Percentiles rank a stretch among this genome's conserved stretches.
Evolutionary conservation across 2,888 invertebrate genomes (phyloP).

Genomic region (Spatulosminthurus flaviceps): DNA sequence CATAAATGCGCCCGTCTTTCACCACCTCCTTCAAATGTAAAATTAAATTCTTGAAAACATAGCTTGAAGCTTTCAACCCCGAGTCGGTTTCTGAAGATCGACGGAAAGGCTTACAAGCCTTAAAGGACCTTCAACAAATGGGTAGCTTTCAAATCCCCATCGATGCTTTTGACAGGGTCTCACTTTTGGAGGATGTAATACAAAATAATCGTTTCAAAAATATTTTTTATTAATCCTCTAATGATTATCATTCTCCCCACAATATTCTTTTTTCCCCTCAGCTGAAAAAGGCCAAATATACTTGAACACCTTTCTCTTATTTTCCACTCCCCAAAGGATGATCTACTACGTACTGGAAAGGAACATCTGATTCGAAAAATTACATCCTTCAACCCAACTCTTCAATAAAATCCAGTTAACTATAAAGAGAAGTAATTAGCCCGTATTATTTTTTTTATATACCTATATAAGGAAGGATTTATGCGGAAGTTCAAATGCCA

Average conservation of each 20-base stretch:
- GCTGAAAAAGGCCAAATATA: neutral
- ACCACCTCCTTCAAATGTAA: neutral
- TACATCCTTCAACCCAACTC: too few species aligned
- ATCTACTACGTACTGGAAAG: too few species aligned
- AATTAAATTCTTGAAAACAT: neutral
- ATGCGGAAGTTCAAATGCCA: too few species aligned
- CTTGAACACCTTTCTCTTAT: too few species aligned
- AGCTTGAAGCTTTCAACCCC: conserved; percentile 29
- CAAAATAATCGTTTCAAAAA: neutral
- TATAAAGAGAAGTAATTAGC: too few species aligned
- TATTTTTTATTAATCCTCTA: neutral
- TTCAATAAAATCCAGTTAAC: too few species aligned
- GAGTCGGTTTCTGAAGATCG: neutral
- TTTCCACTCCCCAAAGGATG: too few species aligned
- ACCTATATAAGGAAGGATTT: too few species aligned
- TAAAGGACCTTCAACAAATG: conserved; percentile 11
- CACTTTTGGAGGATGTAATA: conserved; percentile 30
- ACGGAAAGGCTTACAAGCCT: neutral
- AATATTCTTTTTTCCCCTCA: neutral
- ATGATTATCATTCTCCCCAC: neutral
- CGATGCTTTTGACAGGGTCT: conserved; percentile 1
- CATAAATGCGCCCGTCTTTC: neutral
- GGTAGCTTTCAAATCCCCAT: conserved; percentile 26
- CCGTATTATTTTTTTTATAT: too few species aligned
- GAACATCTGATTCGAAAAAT: too few species aligned